Evolutionary conservation across 2,888 invertebrate genomes (phyloP).

Genomic region (Prosapia bicincta): DNA sequence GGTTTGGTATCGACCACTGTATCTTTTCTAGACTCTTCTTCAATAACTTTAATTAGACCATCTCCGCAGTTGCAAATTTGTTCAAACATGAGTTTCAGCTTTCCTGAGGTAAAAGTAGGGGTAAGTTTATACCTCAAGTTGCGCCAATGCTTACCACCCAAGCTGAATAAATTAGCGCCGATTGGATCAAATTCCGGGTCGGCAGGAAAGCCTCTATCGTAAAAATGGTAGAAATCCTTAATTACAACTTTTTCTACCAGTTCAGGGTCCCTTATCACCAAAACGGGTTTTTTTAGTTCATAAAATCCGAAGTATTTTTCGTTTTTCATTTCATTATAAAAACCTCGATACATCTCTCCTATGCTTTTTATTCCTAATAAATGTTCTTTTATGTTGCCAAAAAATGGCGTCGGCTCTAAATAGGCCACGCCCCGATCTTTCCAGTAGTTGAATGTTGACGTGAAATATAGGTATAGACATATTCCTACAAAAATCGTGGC

Average conservation of each 20-base stretch:
- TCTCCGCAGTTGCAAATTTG: slow-evolving; percentile 41
- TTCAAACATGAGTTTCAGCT: slow-evolving; percentile 45
- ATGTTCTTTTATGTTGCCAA: slow-evolving; percentile 45
- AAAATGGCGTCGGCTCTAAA: slow-evolving; percentile 44
- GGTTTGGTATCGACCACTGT: neutral
- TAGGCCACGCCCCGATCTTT: slow-evolving; percentile 44
- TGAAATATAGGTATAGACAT: no score
- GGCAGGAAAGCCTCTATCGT: slow-evolving; percentile 28
- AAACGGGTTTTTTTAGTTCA: slow-evolving; percentile 2
- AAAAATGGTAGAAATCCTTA: slow-evolving; percentile 35
- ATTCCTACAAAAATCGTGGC: no score
- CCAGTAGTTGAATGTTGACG: no score
- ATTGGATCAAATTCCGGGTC: slow-evolving; percentile 32
- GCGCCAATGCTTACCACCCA: slow-evolving; percentile 44
- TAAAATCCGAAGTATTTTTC: slow-evolving; percentile 14
- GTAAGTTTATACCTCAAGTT: slow-evolving; percentile 45
- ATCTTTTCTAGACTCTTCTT: slow-evolving; percentile 19
- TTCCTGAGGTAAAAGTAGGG: slow-evolving; percentile 47
- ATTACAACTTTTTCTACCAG: slow-evolving; percentile 30
- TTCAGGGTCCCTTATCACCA: slow-evolving; percentile 19
- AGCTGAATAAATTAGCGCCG: slow-evolving; percentile 30
- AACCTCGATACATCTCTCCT: neutral
- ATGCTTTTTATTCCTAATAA: neutral
- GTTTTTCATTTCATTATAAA: slow-evolving; percentile 13
- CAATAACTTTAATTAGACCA: slow-evolving; percentile 34